These are phyloP conservation scores for Sebastes kiyomatsui DNA, from an alignment of 2,797 vertebrate genomes.

Conservation along the genomic window DNA sequence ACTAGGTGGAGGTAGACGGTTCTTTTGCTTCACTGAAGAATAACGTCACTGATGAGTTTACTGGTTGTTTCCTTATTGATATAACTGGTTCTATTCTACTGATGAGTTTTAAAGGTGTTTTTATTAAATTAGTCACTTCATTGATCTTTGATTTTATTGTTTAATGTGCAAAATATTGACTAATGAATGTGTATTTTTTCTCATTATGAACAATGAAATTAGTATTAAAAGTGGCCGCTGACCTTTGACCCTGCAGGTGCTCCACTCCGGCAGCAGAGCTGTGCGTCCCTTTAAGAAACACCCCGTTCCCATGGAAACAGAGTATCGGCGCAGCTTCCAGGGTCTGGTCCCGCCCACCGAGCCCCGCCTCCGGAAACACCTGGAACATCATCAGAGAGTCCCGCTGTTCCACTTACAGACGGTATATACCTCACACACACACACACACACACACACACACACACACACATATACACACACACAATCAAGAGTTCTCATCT, in stretches of 20 bases:
- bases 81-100: neutral
- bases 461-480: neutral
- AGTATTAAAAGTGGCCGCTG: neutral
- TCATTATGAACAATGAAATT: neutral
- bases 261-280: slow-evolving; percentile 41
- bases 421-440: slow-evolving; percentile 29
- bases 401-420: slow-evolving; percentile 54
- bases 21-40: neutral
- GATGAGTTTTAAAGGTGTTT: neutral
- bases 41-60: neutral
- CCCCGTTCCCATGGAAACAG: slow-evolving; percentile 51
- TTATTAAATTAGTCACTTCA: neutral
- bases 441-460: neutral
- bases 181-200: neutral
- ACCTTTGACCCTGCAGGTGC: slow-evolving; percentile 45
- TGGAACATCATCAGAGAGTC: slow-evolving; percentile 44
- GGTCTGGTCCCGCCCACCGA: slow-evolving; percentile 24
- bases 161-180: neutral
- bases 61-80: neutral
- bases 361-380: slow-evolving; percentile 48
- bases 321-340: slow-evolving; percentile 64
- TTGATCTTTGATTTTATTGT: neutral
- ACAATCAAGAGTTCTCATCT: too few relatives aligned
- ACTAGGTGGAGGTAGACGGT: slow-evolving; percentile 22
- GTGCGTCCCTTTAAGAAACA: slow-evolving; percentile 49